Evolutionary conservation across 2,888 invertebrate genomes (phyloP), one percentile per base, ranked within the genome.

Genomic region (Acanthosepion pharaonis): DNA sequence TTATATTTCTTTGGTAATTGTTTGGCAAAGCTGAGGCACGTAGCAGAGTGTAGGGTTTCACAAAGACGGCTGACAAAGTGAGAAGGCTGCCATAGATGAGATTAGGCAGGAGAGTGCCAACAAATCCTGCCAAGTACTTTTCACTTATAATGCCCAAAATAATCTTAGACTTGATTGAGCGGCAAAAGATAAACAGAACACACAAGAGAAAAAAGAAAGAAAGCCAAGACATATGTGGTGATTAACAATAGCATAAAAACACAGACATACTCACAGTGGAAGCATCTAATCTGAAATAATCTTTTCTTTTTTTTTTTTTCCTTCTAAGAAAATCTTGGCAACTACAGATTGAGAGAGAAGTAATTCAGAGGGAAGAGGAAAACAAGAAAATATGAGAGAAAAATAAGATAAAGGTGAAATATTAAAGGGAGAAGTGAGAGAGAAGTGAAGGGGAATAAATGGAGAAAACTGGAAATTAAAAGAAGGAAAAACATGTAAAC

Each of bases 1-100:
- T 78, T 78, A 78, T 78, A 78, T 78, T 78, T 78, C n/a, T 78
- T 78, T 78, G n/a, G n/a, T 78, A 78, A 78, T 78, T 78, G n/a
- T 33, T 78, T 78, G 78, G 78, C n/a, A 11, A 78, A 33, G n/a
- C 78, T 23, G 6, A 59, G 20, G 59, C 59, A 59, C 59, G 59
- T 59, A 59, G 59, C n/a, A n/a, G 78, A 78, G 78, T 78, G 78
- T 78, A 78, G 78, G n/a, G 78, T 78, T 78, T 78, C 78, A 78
- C 78, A n/a, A 78, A 78, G n/a, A n/a, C 2, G 15, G n/a, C 78
- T n/a, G 78, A 78, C n/a, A 78, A 78, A 78, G n/a, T 78, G 78
- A 78, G n/a, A 33, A n/a, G 42, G 42, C 42, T 42, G n/a, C 78
- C 78, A 78, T 78, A 78, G 33, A 15, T 33, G n/a, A 78, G 78